Percentiles rank a stretch among this genome's conserved stretches.
phyloP scores from a whole-genome alignment of 2,113 vertebrate species.

The Neotragus pygmaeus region DNA sequence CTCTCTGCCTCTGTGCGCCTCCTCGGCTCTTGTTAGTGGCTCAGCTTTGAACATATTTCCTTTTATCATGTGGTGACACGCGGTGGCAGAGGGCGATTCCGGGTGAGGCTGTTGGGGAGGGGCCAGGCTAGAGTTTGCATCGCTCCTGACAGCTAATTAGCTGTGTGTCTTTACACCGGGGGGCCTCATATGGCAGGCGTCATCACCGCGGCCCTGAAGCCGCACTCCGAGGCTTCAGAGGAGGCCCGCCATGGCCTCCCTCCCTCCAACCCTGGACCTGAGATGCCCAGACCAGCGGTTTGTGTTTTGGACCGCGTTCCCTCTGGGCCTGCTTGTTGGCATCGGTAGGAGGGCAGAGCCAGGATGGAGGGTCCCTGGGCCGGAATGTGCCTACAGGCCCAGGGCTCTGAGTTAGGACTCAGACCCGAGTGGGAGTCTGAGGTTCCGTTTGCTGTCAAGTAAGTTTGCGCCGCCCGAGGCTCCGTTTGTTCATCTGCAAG shows the following conservation, averaged over 20 bases:
- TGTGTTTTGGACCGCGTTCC: background rate
- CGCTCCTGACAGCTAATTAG: conserved; percentile 69
- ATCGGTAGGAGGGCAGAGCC: background rate
- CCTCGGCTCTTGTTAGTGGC: conserved; percentile 44
- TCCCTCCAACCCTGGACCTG: accelerated
- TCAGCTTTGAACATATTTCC: conserved; percentile 62
- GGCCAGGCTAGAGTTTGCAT: background rate
- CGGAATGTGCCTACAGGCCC: accelerated
- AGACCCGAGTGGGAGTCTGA: background rate
- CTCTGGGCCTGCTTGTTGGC: background rate
- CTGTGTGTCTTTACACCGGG: background rate
- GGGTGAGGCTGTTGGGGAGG: conserved; percentile 45
- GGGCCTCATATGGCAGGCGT: background rate
- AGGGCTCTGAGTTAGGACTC: background rate
- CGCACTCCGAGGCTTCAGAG: background rate
- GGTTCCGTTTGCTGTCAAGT: accelerated
- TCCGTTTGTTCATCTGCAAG: background rate
- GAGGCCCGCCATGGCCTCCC: background rate
- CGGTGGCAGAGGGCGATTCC: conserved; percentile 56
- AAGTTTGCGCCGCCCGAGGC: background rate
- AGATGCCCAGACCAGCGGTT: background rate
- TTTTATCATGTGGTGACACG: conserved; percentile 55
- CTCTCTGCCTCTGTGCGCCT: background rate
- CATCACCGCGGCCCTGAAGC: background rate
- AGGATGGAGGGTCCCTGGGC: background rate